Conservation (phyloP, 2,797 vertebrate species). For the Gallinago stenura region DNA sequence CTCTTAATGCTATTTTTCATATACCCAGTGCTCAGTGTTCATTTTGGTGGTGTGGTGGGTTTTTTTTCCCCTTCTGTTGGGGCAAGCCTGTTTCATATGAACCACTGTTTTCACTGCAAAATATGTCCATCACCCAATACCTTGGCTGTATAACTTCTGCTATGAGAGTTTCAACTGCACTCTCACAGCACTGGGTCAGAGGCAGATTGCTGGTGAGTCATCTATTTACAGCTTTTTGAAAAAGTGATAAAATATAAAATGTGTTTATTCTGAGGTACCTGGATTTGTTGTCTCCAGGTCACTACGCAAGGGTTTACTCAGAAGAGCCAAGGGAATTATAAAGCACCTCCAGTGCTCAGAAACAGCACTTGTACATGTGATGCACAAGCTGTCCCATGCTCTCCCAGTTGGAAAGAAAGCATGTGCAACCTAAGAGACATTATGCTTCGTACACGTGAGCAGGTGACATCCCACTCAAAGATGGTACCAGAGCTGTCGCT, state of each 20-base stretch:
- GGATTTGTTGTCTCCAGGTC: background rate
- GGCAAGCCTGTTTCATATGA: background rate
- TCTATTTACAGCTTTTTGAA: conserved; percentile 1
- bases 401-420: background rate
- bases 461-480: background rate
- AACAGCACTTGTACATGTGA: background rate
- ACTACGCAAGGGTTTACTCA: background rate
- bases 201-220: background rate
- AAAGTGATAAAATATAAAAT: conserved; percentile 35
- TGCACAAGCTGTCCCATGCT: background rate
- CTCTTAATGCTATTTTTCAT: background rate
- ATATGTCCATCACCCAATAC: background rate
- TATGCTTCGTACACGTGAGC: background rate
- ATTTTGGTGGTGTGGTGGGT: rapidly evolving
- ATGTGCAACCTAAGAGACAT: background rate
- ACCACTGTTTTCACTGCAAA: background rate
- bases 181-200: background rate
- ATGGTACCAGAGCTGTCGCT: background rate
- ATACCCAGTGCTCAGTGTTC: background rate
- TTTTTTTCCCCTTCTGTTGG: background rate
- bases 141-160: background rate
- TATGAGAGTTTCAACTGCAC: background rate
- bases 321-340: background rate
- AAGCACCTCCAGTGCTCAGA: background rate
- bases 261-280: background rate